phyloP scores from a whole-genome alignment of 2,797 vertebrate genomes.

The Dipus sagitta region DNA sequence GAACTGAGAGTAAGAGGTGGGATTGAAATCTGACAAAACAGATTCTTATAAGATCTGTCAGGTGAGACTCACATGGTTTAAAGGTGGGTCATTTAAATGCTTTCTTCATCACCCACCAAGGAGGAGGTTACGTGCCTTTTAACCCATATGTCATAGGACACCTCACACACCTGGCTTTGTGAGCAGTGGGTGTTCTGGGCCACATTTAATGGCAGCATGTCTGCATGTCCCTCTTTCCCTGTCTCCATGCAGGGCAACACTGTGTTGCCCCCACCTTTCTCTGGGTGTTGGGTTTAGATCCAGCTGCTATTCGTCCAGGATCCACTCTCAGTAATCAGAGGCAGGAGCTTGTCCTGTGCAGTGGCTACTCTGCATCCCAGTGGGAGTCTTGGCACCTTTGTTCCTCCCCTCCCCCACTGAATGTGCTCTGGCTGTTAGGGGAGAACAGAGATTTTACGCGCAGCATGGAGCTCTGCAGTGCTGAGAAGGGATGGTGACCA shows the following conservation, averaged over 20 bases:
- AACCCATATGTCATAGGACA: accelerated
- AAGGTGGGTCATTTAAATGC: background rate
- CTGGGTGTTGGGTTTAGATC: background rate
- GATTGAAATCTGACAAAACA: background rate
- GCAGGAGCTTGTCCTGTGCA: background rate
- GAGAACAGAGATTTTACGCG: background rate
- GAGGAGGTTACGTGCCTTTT: no score
- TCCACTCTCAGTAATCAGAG: background rate
- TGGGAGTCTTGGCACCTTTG: background rate
- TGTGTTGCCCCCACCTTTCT: background rate
- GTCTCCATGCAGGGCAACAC: background rate
- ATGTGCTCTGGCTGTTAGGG: background rate
- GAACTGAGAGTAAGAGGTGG: background rate
- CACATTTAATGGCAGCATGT: background rate
- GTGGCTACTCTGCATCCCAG: background rate
- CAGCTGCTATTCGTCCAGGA: background rate
- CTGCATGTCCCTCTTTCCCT: background rate
- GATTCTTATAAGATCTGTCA: background rate
- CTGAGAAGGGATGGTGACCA: background rate
- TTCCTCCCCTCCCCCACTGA: background rate
- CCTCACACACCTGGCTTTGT: background rate
- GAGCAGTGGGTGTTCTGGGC: background rate
- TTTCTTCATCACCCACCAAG: background rate
- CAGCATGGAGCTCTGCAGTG: accelerated
- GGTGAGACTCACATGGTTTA: accelerated